Percentiles rank a stretch among this genome's conserved stretches.
Conservation (phyloP, 2,797 vertebrate species). For the Pangasius djambal region DNA sequence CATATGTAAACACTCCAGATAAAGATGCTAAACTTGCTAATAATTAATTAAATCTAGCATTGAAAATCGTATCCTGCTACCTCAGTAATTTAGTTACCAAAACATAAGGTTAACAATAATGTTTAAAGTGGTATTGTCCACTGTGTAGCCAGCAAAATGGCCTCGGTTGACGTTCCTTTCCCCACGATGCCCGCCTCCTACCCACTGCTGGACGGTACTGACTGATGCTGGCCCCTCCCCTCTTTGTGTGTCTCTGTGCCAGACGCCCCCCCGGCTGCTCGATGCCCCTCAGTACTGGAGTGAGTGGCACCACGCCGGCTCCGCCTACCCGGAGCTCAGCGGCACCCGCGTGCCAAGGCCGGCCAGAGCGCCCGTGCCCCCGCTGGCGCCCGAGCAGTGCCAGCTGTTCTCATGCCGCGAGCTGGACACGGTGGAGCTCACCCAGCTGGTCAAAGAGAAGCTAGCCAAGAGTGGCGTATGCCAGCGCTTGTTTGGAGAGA, state of each 20-base stretch:
- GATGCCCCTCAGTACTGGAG: slow-evolving; percentile 86
- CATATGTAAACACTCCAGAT: not conserved
- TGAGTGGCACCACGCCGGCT: slow-evolving; percentile 87
- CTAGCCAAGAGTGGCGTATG: slow-evolving; percentile 93
- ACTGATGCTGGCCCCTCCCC: slow-evolving; percentile 44
- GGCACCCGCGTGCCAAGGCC: slow-evolving; percentile 80
- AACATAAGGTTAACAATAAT: not conserved
- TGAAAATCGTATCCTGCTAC: not conserved
- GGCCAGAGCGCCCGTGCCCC: slow-evolving; percentile 83
- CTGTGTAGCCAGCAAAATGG: not conserved
- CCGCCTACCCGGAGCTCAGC: slow-evolving; percentile 83
- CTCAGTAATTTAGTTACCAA: not conserved
- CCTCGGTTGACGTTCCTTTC: slow-evolving; percentile 7
- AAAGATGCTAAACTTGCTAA: too few relatives aligned
- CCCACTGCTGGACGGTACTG: slow-evolving; percentile 25
- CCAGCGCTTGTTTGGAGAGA: slow-evolving; percentile 91
- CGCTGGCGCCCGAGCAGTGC: slow-evolving; percentile 89
- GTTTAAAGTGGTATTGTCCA: not conserved
- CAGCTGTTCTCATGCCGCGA: slow-evolving; percentile 94
- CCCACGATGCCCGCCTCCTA: not conserved
- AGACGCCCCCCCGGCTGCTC: slow-evolving; percentile 65
- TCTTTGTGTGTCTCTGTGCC: slow-evolving; percentile 58
- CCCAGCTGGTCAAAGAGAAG: slow-evolving; percentile 91
- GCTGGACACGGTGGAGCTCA: slow-evolving; percentile 89
- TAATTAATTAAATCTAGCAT: not conserved